phyloP scores from a whole-genome alignment of 2,888 invertebrate genomes.

The Achlya flavicornis region DNA sequence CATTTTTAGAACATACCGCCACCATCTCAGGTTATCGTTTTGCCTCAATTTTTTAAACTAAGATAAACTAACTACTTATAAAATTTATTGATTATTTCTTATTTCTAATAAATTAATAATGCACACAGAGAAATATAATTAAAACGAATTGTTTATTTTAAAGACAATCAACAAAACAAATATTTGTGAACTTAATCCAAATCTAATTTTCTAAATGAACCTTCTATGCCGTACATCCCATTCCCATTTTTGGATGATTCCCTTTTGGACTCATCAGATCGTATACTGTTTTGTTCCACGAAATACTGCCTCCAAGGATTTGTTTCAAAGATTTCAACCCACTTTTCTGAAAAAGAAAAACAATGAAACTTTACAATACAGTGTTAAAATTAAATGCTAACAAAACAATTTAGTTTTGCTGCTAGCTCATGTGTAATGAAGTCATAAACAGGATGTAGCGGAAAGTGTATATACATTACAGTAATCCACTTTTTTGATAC shows the following conservation, averaged over 20 bases:
- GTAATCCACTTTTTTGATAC: too few species aligned
- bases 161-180: neutral
- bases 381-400: too few species aligned
- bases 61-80: neutral
- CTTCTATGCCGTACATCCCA: conserved; percentile 38
- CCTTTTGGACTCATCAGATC: conserved; percentile 42
- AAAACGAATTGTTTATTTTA: too few species aligned
- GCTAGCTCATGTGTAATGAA: too few species aligned
- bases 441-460: too few species aligned
- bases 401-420: too few species aligned
- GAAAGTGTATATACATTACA: too few species aligned
- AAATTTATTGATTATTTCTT: neutral
- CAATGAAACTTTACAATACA: neutral
- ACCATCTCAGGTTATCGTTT: neutral
- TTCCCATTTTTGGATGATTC: conserved; percentile 19
- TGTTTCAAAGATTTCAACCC: conserved; percentile 17
- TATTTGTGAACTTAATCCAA: conserved; percentile 30
- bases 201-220: conserved; percentile 43
- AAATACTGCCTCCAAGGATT: conserved; percentile 13
- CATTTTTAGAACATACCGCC: neutral
- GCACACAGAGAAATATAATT: too few species aligned
- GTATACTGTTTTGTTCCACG: conserved; percentile 35
- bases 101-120: too few species aligned
- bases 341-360: conserved; percentile 25
- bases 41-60: neutral